Conservation (phyloP, 2,888 invertebrate species). For the Ichneumoninae sp. region DNA sequence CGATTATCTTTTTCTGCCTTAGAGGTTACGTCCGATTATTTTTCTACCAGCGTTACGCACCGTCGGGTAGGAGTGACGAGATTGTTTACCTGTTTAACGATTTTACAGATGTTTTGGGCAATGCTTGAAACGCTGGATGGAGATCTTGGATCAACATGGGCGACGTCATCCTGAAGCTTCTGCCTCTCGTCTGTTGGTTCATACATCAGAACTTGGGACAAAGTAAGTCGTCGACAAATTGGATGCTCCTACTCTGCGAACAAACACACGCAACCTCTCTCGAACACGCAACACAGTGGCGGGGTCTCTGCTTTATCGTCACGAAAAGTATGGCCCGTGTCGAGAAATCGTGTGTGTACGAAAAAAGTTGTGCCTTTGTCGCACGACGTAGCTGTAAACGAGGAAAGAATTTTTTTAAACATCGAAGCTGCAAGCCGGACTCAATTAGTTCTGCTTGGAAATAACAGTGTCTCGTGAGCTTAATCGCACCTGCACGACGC, state of each 20-base stretch:
- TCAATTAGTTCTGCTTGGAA: conserved; percentile 65
- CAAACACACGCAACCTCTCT: conserved; percentile 2
- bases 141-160: conserved; percentile 81
- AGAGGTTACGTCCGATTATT: not conserved
- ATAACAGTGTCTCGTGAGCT: conserved; percentile 53
- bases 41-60: not conserved
- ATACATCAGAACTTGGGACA: conserved; percentile 75
- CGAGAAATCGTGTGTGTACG: not conserved
- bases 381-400: conserved; percentile 6
- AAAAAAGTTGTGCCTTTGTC: conserved; percentile 9
- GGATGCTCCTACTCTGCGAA: conserved; percentile 8
- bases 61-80: not conserved
- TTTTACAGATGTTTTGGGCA: conserved; percentile 77
- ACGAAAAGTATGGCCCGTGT: conserved; percentile 3
- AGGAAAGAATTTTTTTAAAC: conserved; percentile 18
- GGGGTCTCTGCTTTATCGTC: not conserved
- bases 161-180: conserved; percentile 76
- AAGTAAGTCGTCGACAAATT: conserved; percentile 71
- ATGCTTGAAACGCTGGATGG: conserved; percentile 76
- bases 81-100: not conserved
- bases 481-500: conserved; percentile 18
- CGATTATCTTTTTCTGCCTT: not conserved
- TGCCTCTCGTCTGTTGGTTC: conserved; percentile 75
- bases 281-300: conserved; percentile 9
- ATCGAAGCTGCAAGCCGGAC: conserved; percentile 32